These are phyloP conservation scores for Ptychoptera contaminata DNA, from an alignment of 2,888 invertebrate genomes.

Conservation along the genomic window DNA sequence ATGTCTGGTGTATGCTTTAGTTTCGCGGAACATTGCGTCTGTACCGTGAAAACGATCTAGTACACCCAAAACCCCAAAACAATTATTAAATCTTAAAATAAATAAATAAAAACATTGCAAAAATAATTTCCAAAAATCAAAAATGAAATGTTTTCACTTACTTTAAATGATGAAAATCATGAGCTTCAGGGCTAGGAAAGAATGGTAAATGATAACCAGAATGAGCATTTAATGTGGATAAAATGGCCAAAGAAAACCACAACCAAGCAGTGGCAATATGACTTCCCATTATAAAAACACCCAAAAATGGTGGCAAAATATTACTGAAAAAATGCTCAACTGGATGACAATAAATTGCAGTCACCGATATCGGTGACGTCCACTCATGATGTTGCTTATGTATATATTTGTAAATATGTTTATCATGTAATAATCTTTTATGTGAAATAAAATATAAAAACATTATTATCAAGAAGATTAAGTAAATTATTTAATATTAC, in stretches of 20 bases:
- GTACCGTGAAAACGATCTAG: constrained; percentile 73
- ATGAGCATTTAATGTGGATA: constrained; percentile 66
- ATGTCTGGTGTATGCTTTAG: constrained; percentile 54
- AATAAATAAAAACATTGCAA: constrained; percentile 7
- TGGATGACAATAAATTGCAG: constrained; percentile 67
- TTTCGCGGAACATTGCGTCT: constrained; percentile 56
- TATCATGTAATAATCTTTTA: constrained; percentile 56
- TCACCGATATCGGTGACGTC: constrained; percentile 74
- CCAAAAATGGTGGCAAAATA: constrained; percentile 57
- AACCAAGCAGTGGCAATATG: constrained; percentile 63
- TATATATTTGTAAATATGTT: constrained; percentile 58
- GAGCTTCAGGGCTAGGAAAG: constrained; percentile 71
- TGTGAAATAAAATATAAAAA: not conserved
- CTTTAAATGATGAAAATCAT: constrained; percentile 80
- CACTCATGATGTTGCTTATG: constrained; percentile 81
- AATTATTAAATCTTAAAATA: constrained; percentile 64
- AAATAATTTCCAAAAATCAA: not conserved
- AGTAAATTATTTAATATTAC: too few species aligned
- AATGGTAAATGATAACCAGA: constrained; percentile 77
- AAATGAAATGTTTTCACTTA: constrained; percentile 27
- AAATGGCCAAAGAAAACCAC: constrained; percentile 64
- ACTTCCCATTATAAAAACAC: constrained; percentile 56
- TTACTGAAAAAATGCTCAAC: constrained; percentile 63
- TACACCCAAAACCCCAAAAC: constrained; percentile 67
- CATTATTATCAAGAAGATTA: not conserved